Evolutionary conservation across 64 coral and sea anemone genomes (phyloP), one percentile per base, ranked within the genome.

Genomic region (Dendrophyllia cribrosa): DNA sequence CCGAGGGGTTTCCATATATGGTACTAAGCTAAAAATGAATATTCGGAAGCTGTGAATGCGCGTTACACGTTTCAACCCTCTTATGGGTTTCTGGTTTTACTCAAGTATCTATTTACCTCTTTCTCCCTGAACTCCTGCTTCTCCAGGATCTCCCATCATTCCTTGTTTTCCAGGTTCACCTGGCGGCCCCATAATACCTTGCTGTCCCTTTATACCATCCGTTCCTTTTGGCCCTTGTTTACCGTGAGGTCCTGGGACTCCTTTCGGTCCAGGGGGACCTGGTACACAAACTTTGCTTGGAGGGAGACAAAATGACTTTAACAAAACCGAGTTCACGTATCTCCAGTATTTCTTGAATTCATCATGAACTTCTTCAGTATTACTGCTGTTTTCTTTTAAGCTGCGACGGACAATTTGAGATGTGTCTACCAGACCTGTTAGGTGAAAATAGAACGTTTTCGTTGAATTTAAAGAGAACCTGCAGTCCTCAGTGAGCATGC

Each of bases 111-210:
- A 48, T 12, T 51, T 75, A 50, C 72, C 72, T 75, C 7, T 60
- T 19, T 93, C 61, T 55, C 91, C 91, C 58, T 93, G 86, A 0
- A 66, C 5, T 55, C 90, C 90, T 5, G 66, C 16, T 52, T 53
- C 50, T 46, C 91, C 91, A 71, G 59, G 72, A 19, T 74, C 48
- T 93, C 91, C 91, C 71, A 47, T 86, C 19, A 87, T 66, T 5
- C 91, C 91, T 69, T 71, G 83, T 68, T 87, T 87, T 0, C 91
- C 91, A 6, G 85, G 49, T 25, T 77, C 63, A 34, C 91, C 91
- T 55, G 62, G 82, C 7, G 83, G 91, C 49, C 91, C 91, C 62
- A 78, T 52, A 9, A 51, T 4, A 8, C 91, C 91, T 87, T 70
- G 70, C 9, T 1, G 5, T 11, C 91, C 91, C 55, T 56, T 86